Evolutionary conservation across 2,797 vertebrate genomes (phyloP).

Genomic region (Poecilia wingei): DNA sequence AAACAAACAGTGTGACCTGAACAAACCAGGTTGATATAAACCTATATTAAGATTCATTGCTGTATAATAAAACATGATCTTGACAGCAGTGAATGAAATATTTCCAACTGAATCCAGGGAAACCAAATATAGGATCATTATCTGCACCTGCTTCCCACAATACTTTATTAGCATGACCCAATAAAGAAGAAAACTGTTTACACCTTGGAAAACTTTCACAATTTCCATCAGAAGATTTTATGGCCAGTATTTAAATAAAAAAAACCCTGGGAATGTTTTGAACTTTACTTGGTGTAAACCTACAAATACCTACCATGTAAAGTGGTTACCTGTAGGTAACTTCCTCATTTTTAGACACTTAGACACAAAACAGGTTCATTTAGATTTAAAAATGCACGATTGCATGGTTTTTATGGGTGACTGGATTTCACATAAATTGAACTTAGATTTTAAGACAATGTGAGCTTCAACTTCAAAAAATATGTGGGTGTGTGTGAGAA

Average conservation of each 20-base stretch:
- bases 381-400: neutral
- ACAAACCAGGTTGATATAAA: neutral
- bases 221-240: neutral
- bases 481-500: neutral
- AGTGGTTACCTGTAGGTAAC: neutral
- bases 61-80: neutral
- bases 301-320: neutral
- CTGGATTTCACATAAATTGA: neutral
- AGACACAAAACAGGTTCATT: neutral
- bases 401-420: neutral
- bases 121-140: neutral
- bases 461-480: neutral
- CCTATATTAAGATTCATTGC: neutral
- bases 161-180: neutral
- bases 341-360: slow-evolving; percentile 10
- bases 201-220: neutral
- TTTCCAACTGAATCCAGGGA: neutral
- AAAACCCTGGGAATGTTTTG: neutral
- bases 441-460: neutral
- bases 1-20: neutral
- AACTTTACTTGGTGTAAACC: slow-evolving; percentile 2
- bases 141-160: neutral
- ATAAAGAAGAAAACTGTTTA: neutral
- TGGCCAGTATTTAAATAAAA: neutral
- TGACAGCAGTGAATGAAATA: neutral